Base-by-base conservation (phyloP, 1,140 invertebrate species). In the Rhopalosiphum padi region DNA sequence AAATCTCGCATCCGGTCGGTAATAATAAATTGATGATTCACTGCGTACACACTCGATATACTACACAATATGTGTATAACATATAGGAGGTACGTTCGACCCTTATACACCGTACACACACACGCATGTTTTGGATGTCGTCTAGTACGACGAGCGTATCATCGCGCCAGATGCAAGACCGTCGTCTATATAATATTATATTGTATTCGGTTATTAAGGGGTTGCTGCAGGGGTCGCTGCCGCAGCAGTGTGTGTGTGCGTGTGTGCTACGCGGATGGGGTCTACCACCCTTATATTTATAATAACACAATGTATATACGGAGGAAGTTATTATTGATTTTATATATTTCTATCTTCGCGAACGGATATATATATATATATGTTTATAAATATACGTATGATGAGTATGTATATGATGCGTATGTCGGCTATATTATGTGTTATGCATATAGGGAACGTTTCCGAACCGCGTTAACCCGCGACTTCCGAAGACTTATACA, bases 281-380 rank as follows among this genome's bases (percentile, higher is more conserved):
- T 86, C 83, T 41, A 86, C 83, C 83, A 86, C 83, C 83, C 83
- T 86, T 86, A 43, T 86, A 86, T 86, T 41, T 41, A 41, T 86
- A 86, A 86, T 86, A 86, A 37, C 60, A 77, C 60, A 77, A 77
- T 77, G 30, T 15, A 43, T 43, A 25, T 86, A 43, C 83, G 83
- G 83, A 86, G 83, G 83, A 86, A 86, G 37, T 86, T 86, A 86
- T 86, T 86, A 86, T 86, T 86, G 83, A 86, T 86, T 86, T 86
- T 86, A 83, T 86, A 83, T 83, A 86, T 41, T 86, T 86, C 83
- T 41, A 41, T 86, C 83, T 86, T 86, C 41, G 37, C 23, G 23
- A 41, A 86, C 37, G 22, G 22, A 85, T 37, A 23, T 9, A 37
- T 37, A 23, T 23, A 37, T 37, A 37, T 37, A 37, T 37, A 37